Evolutionary conservation across 2,888 invertebrate species (phyloP).

Genomic region (Eumerus sabulonum): DNA sequence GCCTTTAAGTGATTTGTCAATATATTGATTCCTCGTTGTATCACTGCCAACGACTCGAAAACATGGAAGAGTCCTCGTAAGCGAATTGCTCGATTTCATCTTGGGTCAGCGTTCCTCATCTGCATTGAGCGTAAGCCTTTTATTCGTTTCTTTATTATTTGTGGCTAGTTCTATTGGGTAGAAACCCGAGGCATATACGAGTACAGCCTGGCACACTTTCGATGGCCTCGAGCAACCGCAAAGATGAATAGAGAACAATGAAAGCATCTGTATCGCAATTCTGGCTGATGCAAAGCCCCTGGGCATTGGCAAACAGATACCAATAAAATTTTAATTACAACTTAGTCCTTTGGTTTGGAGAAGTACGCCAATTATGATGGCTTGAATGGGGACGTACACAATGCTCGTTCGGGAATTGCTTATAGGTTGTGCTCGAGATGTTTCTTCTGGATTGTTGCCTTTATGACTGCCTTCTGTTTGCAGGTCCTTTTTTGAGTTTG

Average conservation of each 20-base stretch:
- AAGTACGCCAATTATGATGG: constrained; percentile 62
- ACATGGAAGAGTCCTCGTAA: not conserved
- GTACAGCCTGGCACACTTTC: constrained; percentile 46
- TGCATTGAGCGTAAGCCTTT: no score
- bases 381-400: constrained; percentile 23
- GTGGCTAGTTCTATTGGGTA: not conserved
- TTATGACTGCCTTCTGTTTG: no score
- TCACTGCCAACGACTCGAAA: not conserved
- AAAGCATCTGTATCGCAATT: no score
- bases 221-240: constrained; percentile 19
- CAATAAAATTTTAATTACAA: constrained; percentile 67
- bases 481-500: no score
- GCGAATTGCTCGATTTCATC: not conserved
- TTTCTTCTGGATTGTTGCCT: no score
- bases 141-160: no score
- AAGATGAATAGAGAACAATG: not conserved
- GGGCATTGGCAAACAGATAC: constrained; percentile 37
- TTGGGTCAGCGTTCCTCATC: not conserved
- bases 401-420: no score
- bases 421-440: no score
- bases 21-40: not conserved
- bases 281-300: no score
- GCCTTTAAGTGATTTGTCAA: constrained; percentile 3
- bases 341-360: constrained; percentile 55
- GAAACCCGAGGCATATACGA: constrained; percentile 29